A percentile compares a stretch with the other conserved stretches of the same genome.
phyloP scores from a whole-genome alignment of 2,797 vertebrate genomes.

The Notolepis coatsorum region DNA sequence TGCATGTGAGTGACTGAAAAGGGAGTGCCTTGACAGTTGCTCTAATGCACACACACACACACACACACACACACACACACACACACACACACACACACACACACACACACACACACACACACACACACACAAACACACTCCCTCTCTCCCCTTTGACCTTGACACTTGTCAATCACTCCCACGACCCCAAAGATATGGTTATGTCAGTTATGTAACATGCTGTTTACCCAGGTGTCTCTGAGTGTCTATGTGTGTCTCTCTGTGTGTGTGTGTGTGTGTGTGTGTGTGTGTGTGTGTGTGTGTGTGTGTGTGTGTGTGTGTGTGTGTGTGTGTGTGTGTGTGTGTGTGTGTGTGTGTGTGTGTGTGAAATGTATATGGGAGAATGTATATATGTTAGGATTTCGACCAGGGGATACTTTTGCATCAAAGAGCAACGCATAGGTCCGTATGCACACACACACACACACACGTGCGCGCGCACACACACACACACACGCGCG shows the following conservation, averaged over 20 bases:
- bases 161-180: slow-evolving; percentile 57
- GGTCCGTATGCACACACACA: not conserved
- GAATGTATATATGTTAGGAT: not conserved
- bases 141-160: slow-evolving; percentile 17
- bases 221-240: slow-evolving; percentile 31
- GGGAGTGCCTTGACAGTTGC: slow-evolving; percentile 9
- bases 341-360: not conserved
- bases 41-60: not conserved
- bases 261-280: slow-evolving; percentile 17
- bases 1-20: slow-evolving; percentile 29
- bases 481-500: slow-evolving; percentile 3
- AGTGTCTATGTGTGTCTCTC: not conserved
- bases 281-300: slow-evolving; percentile 12
- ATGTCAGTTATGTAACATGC: slow-evolving; percentile 4
- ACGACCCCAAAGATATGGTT: slow-evolving; percentile 1
- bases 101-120: not conserved
- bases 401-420: not conserved
- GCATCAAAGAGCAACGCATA: slow-evolving; percentile 12
- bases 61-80: slow-evolving; percentile 5
- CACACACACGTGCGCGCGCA: slow-evolving; percentile 12
- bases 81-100: not conserved
- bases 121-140: slow-evolving; percentile 6
- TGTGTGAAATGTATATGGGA: not conserved
- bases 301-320: slow-evolving; percentile 8
- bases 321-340: slow-evolving; percentile 7